A percentile compares a stretch with the other conserved stretches of the same genome.
These are phyloP conservation scores for Teleiodes luculella DNA, from an alignment of 2,888 invertebrate genomes.

Conservation along the genomic window DNA sequence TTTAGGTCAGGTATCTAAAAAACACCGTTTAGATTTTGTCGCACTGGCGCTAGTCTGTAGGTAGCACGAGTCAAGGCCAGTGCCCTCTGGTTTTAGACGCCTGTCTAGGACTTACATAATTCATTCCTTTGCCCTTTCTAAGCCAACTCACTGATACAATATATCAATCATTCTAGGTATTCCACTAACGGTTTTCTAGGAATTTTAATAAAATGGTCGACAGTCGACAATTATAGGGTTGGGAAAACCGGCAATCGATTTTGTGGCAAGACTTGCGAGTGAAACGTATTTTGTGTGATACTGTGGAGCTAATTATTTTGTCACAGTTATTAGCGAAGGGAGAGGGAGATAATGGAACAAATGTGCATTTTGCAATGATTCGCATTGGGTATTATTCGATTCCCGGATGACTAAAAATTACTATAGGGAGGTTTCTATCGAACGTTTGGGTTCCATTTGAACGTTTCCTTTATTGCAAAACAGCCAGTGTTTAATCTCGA, in stretches of 20 bases:
- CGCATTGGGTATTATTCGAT: background rate
- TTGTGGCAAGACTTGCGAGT: background rate
- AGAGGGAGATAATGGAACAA: background rate
- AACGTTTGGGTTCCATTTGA: background rate
- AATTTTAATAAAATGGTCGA: background rate
- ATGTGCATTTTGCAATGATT: too few species aligned
- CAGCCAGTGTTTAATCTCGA: too few species aligned
- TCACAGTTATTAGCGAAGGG: too few species aligned
- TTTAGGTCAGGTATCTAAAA: background rate
- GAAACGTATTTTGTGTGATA: background rate
- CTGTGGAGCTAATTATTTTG: too few species aligned
- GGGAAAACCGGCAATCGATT: conserved; percentile 8
- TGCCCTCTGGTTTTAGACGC: conserved; percentile 38
- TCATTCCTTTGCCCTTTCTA: background rate
- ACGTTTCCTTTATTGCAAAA: background rate
- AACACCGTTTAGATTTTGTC: conserved; percentile 32
- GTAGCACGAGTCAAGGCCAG: conserved; percentile 49
- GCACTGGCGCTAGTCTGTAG: conserved; percentile 39
- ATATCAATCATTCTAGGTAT: background rate
- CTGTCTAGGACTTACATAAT: conserved; percentile 21
- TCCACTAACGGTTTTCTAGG: background rate
- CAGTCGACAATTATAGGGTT: background rate
- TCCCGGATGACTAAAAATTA: background rate
- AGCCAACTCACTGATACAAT: background rate
- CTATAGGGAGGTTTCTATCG: background rate